Conservation (phyloP, 2,797 vertebrate genomes). For the Bucorvus abyssinicus region DNA sequence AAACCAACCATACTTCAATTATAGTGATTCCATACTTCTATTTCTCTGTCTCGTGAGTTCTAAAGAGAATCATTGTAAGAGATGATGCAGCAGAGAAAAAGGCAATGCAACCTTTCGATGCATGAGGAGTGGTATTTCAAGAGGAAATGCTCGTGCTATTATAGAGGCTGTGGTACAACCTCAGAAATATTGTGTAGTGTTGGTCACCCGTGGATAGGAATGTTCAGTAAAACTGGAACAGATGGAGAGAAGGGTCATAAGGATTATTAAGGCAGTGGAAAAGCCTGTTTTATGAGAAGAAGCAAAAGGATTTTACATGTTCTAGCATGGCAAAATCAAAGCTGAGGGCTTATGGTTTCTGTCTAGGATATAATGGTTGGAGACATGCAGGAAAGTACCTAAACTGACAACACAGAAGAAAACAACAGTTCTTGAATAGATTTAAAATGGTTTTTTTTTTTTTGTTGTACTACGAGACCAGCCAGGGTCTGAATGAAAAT, state of each 20-base stretch:
- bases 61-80: neutral
- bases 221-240: conserved; percentile 51
- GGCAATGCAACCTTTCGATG: neutral
- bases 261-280: conserved; percentile 1
- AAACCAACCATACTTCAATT: conserved; percentile 48
- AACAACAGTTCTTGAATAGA: neutral
- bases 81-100: neutral
- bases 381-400: neutral
- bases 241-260: conserved; percentile 16
- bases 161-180: neutral
- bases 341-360: neutral
- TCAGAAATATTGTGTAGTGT: neutral
- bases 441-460: neutral
- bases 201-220: conserved; percentile 39
- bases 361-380: neutral
- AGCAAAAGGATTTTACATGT: conserved; percentile 8
- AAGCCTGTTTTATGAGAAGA: neutral
- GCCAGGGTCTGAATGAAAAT: neutral
- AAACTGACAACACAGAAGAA: neutral
- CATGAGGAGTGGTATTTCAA: neutral
- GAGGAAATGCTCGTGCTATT: conserved; percentile 23
- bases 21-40: conserved; percentile 35
- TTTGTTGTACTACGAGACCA: neutral
- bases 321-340: conserved; percentile 21
- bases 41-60: neutral